Evolutionary conservation across 2,888 invertebrate genomes (phyloP), one percentile per base, ranked within the genome.

Genomic region (Brenthis ino): DNA sequence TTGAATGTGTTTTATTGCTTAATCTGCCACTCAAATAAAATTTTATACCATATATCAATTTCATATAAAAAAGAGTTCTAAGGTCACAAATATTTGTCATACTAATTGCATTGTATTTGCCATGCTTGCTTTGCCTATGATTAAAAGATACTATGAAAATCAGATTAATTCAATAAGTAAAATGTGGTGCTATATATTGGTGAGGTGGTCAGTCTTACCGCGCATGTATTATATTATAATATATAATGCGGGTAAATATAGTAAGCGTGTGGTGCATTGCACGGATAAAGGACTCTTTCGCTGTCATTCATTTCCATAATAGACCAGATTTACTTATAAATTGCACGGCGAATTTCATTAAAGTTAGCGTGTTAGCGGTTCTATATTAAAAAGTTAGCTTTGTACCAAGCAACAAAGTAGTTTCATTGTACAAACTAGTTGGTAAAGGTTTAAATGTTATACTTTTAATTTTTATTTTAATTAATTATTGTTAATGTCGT

Each of bases 221-320:
- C 28, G 11, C 60, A 66, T 14, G 48, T 48, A 53, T 28, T 54
- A 53, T 47, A 33, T 8, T 47, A 33, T 8, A 16, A 33, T 57
- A 37, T 58, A 47, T 6, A 43, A 24, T 47, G 58, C 14, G 43
- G 43, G 47, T 58, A 47, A 53, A 28, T 47, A 43, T 24, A 47
- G 54, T 66, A 66, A n/a, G 8, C 56, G 58, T 54, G 60, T 70
- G 64, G 66, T 66, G 58, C 68, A 66, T 64, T 57, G 56, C 37
- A 48, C 50, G 55, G 63, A 50, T 56, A n/a, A 28, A 67, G 50
- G 57, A 61, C 55, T 33, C 67, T 54, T 53, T 63, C 71, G 67
- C 69, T 65, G 64, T 71, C 71, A 71, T 64, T 71, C 73, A 69
- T 64, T 65, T 57, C 65, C 63, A 71, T 63, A 57, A 53, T 67